Percentiles rank a stretch among this genome's conserved stretches.
Evolutionary conservation across 1,140 invertebrate species (phyloP).

Genomic region (Bursaphelenchus mucronatus): DNA sequence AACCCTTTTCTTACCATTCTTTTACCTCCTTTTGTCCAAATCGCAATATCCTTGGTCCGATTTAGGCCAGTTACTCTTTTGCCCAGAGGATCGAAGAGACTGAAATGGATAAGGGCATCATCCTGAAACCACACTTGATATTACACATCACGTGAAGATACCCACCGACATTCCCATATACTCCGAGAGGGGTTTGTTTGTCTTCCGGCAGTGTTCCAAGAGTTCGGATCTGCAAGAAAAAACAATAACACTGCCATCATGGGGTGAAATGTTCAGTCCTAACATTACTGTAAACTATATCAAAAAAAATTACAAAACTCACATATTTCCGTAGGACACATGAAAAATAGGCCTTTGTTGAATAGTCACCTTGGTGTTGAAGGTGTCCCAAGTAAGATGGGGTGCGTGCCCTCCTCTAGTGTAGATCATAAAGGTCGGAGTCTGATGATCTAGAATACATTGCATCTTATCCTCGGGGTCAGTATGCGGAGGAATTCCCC

Average conservation of each 20-base stretch:
- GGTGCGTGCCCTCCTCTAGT: constrained; percentile 26
- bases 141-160: neutral
- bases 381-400: constrained; percentile 31
- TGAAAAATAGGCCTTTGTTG: constrained; percentile 29
- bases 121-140: constrained; percentile 21
- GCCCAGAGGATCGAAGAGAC: constrained; percentile 22
- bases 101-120: constrained; percentile 24
- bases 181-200: constrained; percentile 3
- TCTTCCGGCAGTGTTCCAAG: constrained; percentile 13
- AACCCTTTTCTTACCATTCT: constrained; percentile 6
- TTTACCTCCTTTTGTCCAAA: constrained; percentile 30
- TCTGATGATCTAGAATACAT: constrained; percentile 23
- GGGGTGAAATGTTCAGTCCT: neutral
- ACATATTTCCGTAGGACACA: constrained; percentile 4
- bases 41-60: constrained; percentile 20
- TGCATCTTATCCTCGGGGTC: constrained; percentile 10
- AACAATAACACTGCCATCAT: neutral
- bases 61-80: constrained; percentile 17
- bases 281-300: neutral
- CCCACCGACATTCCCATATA: constrained; percentile 19
- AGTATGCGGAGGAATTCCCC: constrained; percentile 7
- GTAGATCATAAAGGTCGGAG: constrained; percentile 26
- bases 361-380: constrained; percentile 15
- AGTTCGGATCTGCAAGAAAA: constrained; percentile 14
- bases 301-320: constrained; percentile 8